Evolutionary conservation across 2,888 invertebrate species (phyloP), one percentile per base, ranked within the genome.

Genomic region (Diaprepes abbreviatus): DNA sequence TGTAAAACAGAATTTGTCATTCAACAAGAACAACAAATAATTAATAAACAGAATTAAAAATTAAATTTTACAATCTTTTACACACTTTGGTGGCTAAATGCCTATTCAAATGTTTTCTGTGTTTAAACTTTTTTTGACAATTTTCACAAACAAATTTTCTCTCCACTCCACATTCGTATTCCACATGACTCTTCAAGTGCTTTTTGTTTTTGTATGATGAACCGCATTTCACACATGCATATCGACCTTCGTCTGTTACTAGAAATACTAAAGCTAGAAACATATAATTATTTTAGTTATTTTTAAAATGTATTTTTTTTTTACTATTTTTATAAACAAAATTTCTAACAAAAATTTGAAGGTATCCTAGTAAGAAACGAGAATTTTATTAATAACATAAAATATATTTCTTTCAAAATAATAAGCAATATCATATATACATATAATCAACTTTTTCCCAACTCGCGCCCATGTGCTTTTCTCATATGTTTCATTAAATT

Each of bases 101-200:
- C 35, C 72, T 72, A 35, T 68, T 73, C 24, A 78, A 57, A 62
- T 78, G 76, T 16, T 73, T 73, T 17, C 76, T 74, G 16, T 76
- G 76, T 36, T 77, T 77, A 64, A 77, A 77, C 33, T 70, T 74
- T 38, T 74, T 71, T 19, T 67, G 38, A 48, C 78, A 78, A n/a
- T 66, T 71, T 1, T 14, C 52, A 33, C 77, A 78, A 1, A 52
- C 58, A 35, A 76, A 78, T 36, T 73, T 75, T 19, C 74, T 66
- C 40, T 76, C 76, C 1, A 74, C 76, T 1, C 78, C 76, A 50
- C 76, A 78, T 57, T 78, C 78, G 66, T 75, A 77, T 33, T 65
- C 72, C 4, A 75, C 17, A 54, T 77, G 77, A 16, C 76, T 73
- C 38, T 74, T 74, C n/a, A 74, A 40, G 62, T 74, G 71, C 31